Percentiles rank a stretch among this genome's conserved stretches.
phyloP scores from a whole-genome alignment of 2,888 invertebrate genomes.

The Drosophila vallismaia region DNA sequence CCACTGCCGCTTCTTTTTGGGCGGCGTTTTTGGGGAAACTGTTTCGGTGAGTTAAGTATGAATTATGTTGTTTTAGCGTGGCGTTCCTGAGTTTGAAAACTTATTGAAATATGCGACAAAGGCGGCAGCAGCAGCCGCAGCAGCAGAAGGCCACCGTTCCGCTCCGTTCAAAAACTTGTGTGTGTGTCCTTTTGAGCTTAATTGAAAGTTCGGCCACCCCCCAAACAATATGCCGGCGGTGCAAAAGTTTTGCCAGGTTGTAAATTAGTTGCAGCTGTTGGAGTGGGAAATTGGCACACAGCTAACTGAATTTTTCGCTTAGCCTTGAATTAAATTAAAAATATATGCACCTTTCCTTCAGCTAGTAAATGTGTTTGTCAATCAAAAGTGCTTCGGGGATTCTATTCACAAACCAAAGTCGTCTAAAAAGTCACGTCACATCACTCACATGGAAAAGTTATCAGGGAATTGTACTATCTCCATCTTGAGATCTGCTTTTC shows the following conservation, averaged over 20 bases:
- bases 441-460: conserved; percentile 37
- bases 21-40: conserved; percentile 57
- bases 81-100: conserved; percentile 67
- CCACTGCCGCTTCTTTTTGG: conserved; percentile 34
- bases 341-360: conserved; percentile 10
- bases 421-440: conserved; percentile 33
- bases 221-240: conserved; percentile 55
- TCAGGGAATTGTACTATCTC: conserved; percentile 41
- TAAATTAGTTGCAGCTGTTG: conserved; percentile 70
- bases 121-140: conserved; percentile 1
- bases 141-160: conserved; percentile 28
- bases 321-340: conserved; percentile 26
- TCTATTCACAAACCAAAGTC: conserved; percentile 1
- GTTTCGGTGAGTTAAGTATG: conserved; percentile 77
- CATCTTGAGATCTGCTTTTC: conserved; percentile 51
- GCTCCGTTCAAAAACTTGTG: conserved; percentile 57
- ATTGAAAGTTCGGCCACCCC: conserved; percentile 62
- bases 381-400: background rate
- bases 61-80: conserved; percentile 73
- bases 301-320: conserved; percentile 1
- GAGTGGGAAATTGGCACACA: background rate
- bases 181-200: conserved; percentile 74
- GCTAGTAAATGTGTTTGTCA: conserved; percentile 13
- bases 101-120: conserved; percentile 71
- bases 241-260: conserved; percentile 53